These are phyloP conservation scores for Eucera pruinosa DNA, from an alignment of 2,888 invertebrate genomes.

Conservation along the genomic window DNA sequence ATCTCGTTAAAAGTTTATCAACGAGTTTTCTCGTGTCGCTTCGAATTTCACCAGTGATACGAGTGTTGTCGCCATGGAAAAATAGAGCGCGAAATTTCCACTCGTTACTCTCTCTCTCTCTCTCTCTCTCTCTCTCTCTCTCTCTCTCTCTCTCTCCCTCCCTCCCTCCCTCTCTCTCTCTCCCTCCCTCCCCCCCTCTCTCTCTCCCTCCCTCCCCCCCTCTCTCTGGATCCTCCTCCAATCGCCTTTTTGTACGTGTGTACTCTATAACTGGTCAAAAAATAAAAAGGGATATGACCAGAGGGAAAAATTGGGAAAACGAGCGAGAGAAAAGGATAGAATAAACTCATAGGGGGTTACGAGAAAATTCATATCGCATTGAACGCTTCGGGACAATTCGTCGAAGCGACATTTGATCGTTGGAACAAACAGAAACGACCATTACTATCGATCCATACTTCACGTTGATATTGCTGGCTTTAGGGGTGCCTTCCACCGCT, in stretches of 20 bases:
- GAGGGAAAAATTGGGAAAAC: not conserved
- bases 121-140: too few species aligned
- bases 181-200: too few species aligned
- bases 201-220: too few species aligned
- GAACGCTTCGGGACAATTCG: conserved; percentile 66
- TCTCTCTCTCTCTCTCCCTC: too few species aligned
- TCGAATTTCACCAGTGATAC: conserved; percentile 43
- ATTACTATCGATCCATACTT: conserved; percentile 56
- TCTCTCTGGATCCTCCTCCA: not conserved
- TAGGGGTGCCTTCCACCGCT: conserved; percentile 17
- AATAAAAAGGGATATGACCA: not conserved
- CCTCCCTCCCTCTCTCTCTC: too few species aligned
- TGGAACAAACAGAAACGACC: conserved; percentile 64
- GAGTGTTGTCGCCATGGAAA: conserved; percentile 24
- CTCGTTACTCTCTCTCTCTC: too few species aligned
- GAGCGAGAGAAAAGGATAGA: not conserved
- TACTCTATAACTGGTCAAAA: too few species aligned
- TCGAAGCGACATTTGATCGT: conserved; percentile 72
- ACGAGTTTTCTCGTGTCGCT: conserved; percentile 49
- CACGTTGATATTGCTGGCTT: conserved; percentile 14
- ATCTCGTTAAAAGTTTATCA: conserved; percentile 65
- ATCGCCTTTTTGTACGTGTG: not conserved
- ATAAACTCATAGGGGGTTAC: not conserved
- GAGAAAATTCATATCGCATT: conserved; percentile 71
- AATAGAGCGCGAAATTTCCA: conserved; percentile 40